A percentile compares a stretch with the other conserved stretches of the same genome.
phyloP scores from a whole-genome alignment of 2,113 vertebrate species.

The Empidonax alnorum region DNA sequence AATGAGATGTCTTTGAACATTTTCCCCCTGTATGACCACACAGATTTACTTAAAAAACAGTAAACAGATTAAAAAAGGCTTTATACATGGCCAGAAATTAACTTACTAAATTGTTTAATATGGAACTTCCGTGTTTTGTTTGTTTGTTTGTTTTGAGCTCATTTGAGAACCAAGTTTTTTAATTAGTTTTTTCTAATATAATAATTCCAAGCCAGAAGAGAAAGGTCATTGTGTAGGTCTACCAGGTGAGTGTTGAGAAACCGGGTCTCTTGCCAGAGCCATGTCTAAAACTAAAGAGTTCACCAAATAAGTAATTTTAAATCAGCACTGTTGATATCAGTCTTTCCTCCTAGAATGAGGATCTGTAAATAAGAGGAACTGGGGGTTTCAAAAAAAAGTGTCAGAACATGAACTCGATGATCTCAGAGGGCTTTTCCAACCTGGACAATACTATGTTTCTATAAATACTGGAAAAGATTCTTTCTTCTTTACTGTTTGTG shows the following conservation, averaged over 20 bases:
- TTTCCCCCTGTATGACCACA: background rate
- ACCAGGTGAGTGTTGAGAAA: background rate
- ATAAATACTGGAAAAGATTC: background rate
- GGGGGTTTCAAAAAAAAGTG: background rate
- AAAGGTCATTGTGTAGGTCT: background rate
- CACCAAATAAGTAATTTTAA: background rate
- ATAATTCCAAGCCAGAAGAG: background rate
- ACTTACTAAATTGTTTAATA: background rate
- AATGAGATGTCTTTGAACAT: background rate
- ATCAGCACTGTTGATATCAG: background rate
- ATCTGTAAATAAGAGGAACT: background rate
- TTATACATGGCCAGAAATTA: background rate
- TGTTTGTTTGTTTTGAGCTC: background rate
- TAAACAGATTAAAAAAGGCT: background rate
- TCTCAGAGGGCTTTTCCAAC: background rate
- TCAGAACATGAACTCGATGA: background rate
- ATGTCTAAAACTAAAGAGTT: background rate
- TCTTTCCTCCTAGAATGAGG: background rate
- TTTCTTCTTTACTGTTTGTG: background rate
- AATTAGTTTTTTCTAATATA: background rate
- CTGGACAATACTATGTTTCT: background rate
- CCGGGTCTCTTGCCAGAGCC: background rate
- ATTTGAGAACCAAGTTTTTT: background rate
- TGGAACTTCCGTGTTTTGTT: background rate
- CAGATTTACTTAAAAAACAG: background rate